Conservation (phyloP, 2,797 vertebrate species). For the Triplophysa yarkandensis region DNA sequence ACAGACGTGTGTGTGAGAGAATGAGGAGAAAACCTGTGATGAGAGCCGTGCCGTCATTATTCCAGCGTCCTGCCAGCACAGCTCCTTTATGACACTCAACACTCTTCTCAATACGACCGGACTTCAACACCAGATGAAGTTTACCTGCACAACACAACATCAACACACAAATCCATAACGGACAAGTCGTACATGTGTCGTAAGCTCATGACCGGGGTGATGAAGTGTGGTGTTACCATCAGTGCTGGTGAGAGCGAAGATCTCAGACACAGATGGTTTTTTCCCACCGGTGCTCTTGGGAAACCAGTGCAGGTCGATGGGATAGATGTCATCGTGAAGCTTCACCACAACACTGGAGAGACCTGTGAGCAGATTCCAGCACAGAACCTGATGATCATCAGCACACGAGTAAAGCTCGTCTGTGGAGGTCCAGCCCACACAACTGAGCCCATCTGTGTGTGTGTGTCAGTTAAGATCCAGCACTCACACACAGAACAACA, state of each 20-base stretch:
- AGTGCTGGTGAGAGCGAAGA: conserved; percentile 91
- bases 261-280: conserved; percentile 87
- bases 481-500: neutral
- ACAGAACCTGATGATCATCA: conserved; percentile 93
- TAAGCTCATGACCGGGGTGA: too few relatives aligned
- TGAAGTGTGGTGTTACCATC: conserved; percentile 78
- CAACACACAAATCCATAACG: neutral
- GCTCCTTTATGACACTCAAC: conserved; percentile 94
- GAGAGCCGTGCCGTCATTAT: conserved; percentile 92
- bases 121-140: conserved; percentile 90
- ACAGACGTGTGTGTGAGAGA: too few relatives aligned
- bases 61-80: conserved; percentile 92
- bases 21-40: conserved; percentile 81
- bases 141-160: conserved; percentile 76
- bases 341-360: conserved; percentile 85
- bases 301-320: conserved; percentile 92
- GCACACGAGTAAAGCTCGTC: conserved; percentile 95
- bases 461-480: conserved; percentile 64
- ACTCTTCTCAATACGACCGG: conserved; percentile 92
- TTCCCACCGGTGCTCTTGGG: conserved; percentile 86
- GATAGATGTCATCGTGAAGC: conserved; percentile 88
- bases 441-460: conserved; percentile 71
- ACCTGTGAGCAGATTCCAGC: conserved; percentile 88
- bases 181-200: conserved; percentile 7
- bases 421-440: conserved; percentile 71